Base-by-base conservation (phyloP, 1,140 invertebrate genomes). In the Caenorhabditis remanei region DNA sequence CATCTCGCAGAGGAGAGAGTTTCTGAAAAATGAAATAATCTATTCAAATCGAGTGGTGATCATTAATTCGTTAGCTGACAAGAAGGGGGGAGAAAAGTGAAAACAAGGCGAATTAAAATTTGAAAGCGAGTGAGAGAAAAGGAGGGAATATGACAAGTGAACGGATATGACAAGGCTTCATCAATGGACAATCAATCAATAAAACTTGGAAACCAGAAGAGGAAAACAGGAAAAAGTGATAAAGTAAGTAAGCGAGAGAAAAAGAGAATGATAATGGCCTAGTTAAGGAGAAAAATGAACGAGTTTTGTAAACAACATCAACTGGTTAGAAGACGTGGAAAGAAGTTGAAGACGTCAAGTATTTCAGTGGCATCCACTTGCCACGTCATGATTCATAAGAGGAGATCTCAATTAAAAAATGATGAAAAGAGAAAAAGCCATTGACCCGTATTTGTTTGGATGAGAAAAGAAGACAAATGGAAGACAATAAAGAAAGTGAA, bases 81-180 rank as follows among this genome's bases (percentile, higher is more conserved):
- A 63, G 61, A 32, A 53, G 16, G 50, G 50, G 16, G 50, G 24
- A 32, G 32, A 40, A 79, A 79, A 79, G 71, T 48, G 71, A 79
- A 79, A 79, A 50, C 46, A 79, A 79, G n/a, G 43, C 71, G 46
- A 79, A 50, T 79, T 79, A 50, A 48, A 79, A 79, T 79, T 50
- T 79, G 11, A 50, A 79, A 50, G n/a, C 21, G 46, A 24, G 43
- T 2, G n/a, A 24, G 19, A 16, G 9, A 32, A 79, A 13, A 71
- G 40, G 46, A 79, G 43, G 40, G 65, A 48, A 16, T n/a, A 71
- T 71, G 43, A 71, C 6, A 21, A 71, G 65, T 79, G 71, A 79
- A 79, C 71, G 43, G 46, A 79, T 79, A 79, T 79, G 71, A 50
- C 71, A 79, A 79, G 71, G 46, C 21, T 79, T 71, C 65, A n/a